phyloP scores from a whole-genome alignment of 2,888 invertebrate species.

The Germaria angustata region DNA sequence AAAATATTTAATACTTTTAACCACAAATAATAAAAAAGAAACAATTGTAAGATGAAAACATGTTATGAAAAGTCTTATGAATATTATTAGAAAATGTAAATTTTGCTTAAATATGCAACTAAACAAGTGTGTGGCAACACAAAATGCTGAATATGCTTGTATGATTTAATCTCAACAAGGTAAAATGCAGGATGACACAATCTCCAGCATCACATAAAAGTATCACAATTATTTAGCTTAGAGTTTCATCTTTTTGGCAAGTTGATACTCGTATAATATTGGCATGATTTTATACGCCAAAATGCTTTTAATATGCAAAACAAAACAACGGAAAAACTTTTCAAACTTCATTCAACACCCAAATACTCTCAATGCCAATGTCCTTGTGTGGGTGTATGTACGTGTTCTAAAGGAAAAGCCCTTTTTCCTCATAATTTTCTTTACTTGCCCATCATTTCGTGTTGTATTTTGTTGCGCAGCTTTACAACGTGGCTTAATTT shows the following conservation, averaged over 20 bases:
- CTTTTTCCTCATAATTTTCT: conserved; percentile 39
- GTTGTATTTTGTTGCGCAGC: conserved; percentile 48
- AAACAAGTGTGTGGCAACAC: neutral
- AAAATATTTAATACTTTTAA: conserved; percentile 21
- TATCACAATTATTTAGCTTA: neutral
- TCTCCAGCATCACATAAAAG: neutral
- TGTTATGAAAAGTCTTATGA: conserved; percentile 38
- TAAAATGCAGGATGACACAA: conserved; percentile 7
- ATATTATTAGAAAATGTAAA: conserved; percentile 23
- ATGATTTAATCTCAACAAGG: conserved; percentile 31
- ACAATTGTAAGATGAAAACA: conserved; percentile 19
- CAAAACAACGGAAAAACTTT: conserved; percentile 44
- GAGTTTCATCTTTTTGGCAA: neutral
- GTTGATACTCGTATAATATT: neutral
- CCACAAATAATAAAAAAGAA: neutral
- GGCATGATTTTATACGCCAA: conserved; percentile 3
- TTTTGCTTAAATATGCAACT: neutral
- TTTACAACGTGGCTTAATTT: conserved; percentile 50
- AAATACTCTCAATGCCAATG: conserved; percentile 20
- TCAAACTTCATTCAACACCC: conserved; percentile 16
- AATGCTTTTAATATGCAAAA: conserved; percentile 60
- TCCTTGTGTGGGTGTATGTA: neutral
- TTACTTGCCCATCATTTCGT: conserved; percentile 4
- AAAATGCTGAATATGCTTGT: conserved; percentile 33
- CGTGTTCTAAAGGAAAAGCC: conserved; percentile 30